A percentile compares a stretch with the other conserved stretches of the same genome.
These are phyloP conservation scores for Dromiciops gliroides DNA, from an alignment of 2,113 vertebrate genomes.

Conservation along the genomic window DNA sequence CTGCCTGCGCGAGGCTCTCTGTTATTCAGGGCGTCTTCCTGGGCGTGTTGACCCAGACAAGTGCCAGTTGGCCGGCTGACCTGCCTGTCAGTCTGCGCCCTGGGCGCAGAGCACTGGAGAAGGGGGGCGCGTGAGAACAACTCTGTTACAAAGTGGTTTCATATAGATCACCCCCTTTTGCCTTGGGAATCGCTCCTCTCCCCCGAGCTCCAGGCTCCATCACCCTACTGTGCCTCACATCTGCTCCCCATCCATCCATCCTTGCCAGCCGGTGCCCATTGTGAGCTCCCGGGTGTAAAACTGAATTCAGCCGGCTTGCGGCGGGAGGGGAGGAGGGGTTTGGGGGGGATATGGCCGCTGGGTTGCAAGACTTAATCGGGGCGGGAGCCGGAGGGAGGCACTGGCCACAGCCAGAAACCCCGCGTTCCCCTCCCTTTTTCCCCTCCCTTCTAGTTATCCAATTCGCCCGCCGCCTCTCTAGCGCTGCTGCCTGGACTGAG, in stretches of 20 bases:
- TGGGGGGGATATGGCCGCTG: not conserved
- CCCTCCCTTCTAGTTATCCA: not conserved
- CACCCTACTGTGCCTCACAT: not conserved
- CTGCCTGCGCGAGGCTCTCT: not conserved
- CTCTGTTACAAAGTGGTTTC: not conserved
- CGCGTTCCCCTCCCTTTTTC: not conserved
- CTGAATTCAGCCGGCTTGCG: not conserved
- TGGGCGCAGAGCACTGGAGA: not conserved
- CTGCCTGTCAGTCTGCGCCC: not conserved
- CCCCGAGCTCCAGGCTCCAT: not conserved
- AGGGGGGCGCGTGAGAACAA: not conserved
- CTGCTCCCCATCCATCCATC: not conserved
- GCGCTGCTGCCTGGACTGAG: not conserved
- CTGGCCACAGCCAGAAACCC: not conserved
- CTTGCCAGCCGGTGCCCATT: not conserved
- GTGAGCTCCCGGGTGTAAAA: not conserved
- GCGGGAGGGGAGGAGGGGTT: not conserved
- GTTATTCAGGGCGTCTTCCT: not conserved
- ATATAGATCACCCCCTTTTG: not conserved
- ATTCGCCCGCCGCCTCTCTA: not conserved
- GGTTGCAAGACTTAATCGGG: not conserved
- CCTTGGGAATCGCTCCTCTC: not conserved
- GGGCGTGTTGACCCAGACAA: not conserved
- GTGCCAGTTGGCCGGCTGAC: not conserved
- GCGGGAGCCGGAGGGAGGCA: not conserved